phyloP scores from a whole-genome alignment of 2,888 invertebrate genomes.

The Epicampocera succincta region DNA sequence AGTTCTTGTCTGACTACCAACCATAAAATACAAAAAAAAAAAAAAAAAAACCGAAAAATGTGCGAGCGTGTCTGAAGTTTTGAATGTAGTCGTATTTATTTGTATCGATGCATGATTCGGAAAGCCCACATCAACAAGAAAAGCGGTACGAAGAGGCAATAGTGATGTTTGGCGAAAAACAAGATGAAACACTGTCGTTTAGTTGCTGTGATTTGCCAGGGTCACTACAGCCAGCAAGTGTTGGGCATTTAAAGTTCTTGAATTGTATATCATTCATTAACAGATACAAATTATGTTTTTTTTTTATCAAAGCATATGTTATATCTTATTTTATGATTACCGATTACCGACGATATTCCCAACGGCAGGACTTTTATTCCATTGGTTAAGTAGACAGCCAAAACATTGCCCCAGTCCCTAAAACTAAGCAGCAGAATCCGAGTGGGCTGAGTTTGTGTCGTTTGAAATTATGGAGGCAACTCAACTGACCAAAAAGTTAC shows the following conservation, averaged over 20 bases:
- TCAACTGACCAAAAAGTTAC: no score
- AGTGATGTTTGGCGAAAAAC: neutral
- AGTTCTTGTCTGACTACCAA: slow-evolving; percentile 58
- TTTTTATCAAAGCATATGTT: no score
- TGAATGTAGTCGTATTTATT: slow-evolving; percentile 57
- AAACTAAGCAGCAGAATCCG: no score
- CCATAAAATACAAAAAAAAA: slow-evolving; percentile 41
- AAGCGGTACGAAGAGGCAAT: neutral
- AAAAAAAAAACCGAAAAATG: slow-evolving; percentile 61
- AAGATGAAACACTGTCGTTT: slow-evolving; percentile 9
- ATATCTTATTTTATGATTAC: no score
- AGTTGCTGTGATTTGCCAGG: slow-evolving; percentile 2
- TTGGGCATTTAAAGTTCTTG: neutral
- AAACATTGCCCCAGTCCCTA: no score
- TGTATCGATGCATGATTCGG: slow-evolving; percentile 77
- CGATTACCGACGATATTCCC: no score
- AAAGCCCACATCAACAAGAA: slow-evolving; percentile 65
- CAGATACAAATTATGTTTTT: no score
- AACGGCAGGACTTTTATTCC: no score
- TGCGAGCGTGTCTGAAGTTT: slow-evolving; percentile 27
- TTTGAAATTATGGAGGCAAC: no score
- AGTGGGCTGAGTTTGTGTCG: no score
- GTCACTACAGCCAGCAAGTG: neutral
- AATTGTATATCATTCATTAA: no score
- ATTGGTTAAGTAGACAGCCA: no score